phyloP scores from a whole-genome alignment of 2,797 vertebrate species.

The Carcharodon carcharias region DNA sequence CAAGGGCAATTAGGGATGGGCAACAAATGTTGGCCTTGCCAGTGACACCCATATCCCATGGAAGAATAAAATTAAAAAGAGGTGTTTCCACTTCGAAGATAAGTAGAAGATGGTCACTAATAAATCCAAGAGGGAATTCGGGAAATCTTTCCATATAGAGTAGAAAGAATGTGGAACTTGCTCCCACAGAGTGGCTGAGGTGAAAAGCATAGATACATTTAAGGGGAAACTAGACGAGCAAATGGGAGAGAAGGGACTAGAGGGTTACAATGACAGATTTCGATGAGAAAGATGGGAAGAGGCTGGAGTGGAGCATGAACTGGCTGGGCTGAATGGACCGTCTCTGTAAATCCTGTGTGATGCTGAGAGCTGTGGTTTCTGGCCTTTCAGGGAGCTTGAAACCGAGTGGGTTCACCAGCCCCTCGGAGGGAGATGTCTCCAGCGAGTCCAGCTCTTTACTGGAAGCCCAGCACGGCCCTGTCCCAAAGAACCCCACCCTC shows the following conservation, averaged over 20 bases:
- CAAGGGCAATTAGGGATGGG: no score
- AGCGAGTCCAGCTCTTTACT: conserved; percentile 52
- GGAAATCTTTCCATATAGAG: no score
- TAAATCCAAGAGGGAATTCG: neutral
- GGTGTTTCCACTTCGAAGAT: no score
- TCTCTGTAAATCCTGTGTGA: neutral
- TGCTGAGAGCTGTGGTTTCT: neutral
- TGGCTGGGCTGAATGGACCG: neutral
- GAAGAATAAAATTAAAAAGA: no score
- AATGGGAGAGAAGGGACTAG: neutral
- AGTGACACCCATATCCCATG: no score
- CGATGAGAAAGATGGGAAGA: neutral
- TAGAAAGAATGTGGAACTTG: neutral
- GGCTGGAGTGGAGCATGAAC: neutral
- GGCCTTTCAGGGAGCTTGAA: conserved; percentile 39
- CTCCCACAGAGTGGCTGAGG: no score
- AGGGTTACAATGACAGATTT: no score
- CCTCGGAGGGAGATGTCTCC: conserved; percentile 67
- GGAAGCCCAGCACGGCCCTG: conserved; percentile 67
- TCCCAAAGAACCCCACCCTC: conserved; percentile 77
- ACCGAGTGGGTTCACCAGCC: conserved; percentile 55
- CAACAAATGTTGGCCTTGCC: no score
- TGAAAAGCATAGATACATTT: no score
- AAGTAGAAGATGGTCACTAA: neutral
- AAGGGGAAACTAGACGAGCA: no score